Evolutionary conservation across 2,888 invertebrate species (phyloP).

Genomic region (Zygothrica quintamaculata): DNA sequence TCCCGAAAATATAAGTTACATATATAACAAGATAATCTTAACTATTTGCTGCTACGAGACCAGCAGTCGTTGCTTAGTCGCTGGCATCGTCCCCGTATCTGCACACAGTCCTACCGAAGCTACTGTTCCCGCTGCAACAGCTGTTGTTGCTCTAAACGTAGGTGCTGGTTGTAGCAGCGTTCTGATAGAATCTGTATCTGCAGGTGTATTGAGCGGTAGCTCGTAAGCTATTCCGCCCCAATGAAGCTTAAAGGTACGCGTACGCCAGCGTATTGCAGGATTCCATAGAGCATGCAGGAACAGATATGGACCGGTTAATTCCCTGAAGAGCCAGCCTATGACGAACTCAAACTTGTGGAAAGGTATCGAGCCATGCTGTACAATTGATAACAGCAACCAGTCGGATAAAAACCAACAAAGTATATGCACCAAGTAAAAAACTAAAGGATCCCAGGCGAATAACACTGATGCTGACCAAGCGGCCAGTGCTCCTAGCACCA

Average conservation of each 20-base stretch:
- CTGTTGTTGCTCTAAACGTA: conserved; percentile 47
- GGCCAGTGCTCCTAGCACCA: conserved; percentile 95
- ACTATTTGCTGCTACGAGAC: conserved; percentile 74
- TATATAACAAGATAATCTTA: conserved; percentile 60
- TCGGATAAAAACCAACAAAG: conserved; percentile 98
- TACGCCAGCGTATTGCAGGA: conserved; percentile 96
- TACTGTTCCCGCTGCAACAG: not conserved
- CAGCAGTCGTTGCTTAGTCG: conserved; percentile 54
- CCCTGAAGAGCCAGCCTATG: conserved; percentile 97
- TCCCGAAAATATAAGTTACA: conserved; percentile 54
- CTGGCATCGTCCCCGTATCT: conserved; percentile 12
- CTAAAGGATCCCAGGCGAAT: conserved; percentile 94
- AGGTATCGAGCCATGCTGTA: conserved; percentile 96
- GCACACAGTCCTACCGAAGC: not conserved
- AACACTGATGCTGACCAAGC: conserved; percentile 94
- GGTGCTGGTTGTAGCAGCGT: conserved; percentile 62
- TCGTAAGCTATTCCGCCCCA: conserved; percentile 99
- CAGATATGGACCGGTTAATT: conserved; percentile 94
- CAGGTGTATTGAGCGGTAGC: conserved; percentile 85
- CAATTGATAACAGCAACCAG: conserved; percentile 94
- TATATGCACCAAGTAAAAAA: conserved; percentile 96
- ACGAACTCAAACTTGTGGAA: conserved; percentile 98
- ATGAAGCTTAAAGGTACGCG: conserved; percentile 94
- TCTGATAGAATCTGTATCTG: conserved; percentile 41
- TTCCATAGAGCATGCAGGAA: conserved; percentile 94